Evolutionary conservation across 2,113 vertebrate species (phyloP).

Genomic region (Elgaria multicarinata): DNA sequence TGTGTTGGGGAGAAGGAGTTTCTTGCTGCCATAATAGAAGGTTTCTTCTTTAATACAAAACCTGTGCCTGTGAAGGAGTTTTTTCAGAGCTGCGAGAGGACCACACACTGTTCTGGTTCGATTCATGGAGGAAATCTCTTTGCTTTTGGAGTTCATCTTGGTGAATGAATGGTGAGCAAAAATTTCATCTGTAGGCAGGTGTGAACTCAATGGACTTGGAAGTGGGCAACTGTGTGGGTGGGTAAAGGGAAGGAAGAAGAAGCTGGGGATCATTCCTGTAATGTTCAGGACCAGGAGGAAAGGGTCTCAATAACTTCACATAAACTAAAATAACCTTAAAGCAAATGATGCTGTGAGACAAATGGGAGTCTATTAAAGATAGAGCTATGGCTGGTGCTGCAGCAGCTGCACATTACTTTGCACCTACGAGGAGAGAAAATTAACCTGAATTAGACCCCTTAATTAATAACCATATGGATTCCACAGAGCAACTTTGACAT

Average conservation of each 20-base stretch:
- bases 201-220: constrained; percentile 36
- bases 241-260: constrained; percentile 8
- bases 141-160: constrained; percentile 35
- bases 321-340: not conserved
- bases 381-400: not conserved
- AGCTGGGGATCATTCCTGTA: not conserved
- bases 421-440: not conserved
- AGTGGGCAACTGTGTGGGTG: constrained; percentile 5
- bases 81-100: constrained; percentile 24
- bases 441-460: constrained; percentile 8
- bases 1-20: constrained; percentile 19
- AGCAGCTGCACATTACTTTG: not conserved
- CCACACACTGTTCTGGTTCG: constrained; percentile 14
- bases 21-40: not conserved
- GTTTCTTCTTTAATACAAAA: constrained; percentile 35
- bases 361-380: not conserved
- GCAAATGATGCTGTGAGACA: not conserved
- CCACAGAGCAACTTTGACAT: not conserved
- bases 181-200: constrained; percentile 36
- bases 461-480: constrained; percentile 11
- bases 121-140: constrained; percentile 7
- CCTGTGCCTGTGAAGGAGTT: constrained; percentile 32
- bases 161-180: constrained; percentile 36
- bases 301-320: not conserved
- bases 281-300: not conserved